Percentiles rank a stretch among this genome's conserved stretches.
phyloP scores from a whole-genome alignment of 2,113 vertebrate species.

The Microtus pennsylvanicus region DNA sequence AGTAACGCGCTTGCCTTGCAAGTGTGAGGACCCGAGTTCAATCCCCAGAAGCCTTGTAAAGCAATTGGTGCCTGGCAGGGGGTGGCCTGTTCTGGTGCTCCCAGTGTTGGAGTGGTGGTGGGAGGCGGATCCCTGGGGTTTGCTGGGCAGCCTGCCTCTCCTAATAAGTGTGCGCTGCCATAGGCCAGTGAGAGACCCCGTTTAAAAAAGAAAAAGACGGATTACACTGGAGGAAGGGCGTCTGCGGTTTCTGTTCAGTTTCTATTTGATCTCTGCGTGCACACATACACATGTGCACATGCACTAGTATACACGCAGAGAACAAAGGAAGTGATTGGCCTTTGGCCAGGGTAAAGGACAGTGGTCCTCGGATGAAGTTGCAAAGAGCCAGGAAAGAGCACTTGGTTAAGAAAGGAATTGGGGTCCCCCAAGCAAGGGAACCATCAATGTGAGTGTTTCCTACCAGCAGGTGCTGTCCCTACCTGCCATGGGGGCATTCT shows the following conservation, averaged over 20 bases:
- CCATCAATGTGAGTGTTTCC: background rate
- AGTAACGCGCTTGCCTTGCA: background rate
- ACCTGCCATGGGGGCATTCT: background rate
- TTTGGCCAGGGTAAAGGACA: background rate
- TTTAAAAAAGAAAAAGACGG: background rate
- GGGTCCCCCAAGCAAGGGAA: background rate
- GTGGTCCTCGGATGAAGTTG: background rate
- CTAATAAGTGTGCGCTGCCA: background rate
- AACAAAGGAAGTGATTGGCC: background rate
- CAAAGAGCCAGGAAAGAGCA: background rate
- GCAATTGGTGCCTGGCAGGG: background rate
- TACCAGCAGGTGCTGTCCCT: background rate
- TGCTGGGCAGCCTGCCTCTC: background rate
- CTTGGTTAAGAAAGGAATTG: background rate
- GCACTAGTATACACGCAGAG: background rate
- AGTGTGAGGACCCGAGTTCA: background rate
- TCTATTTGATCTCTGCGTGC: background rate
- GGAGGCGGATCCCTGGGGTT: background rate
- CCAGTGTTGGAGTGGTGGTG: background rate
- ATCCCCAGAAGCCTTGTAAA: background rate
- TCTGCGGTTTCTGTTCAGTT: too few relatives aligned
- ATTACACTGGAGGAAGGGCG: too few relatives aligned
- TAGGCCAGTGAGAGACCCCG: background rate
- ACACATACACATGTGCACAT: background rate
- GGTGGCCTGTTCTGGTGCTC: background rate